Base-by-base conservation (phyloP, 1,140 invertebrate species). In the Papilio polytes region DNA sequence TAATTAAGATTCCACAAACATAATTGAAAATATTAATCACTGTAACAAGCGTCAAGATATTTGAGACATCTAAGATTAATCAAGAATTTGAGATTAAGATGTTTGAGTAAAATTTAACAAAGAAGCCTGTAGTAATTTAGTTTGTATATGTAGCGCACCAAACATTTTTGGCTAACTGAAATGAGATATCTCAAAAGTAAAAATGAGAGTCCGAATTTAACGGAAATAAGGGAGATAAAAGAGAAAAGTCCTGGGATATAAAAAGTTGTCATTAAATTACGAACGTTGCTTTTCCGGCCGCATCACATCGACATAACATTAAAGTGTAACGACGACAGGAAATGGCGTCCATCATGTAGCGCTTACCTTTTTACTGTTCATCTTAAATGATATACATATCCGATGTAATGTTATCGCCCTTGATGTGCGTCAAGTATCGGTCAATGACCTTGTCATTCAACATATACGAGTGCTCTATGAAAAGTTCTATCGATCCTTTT, bases 311-410 rank as follows among this genome's bases (percentile, higher is more conserved):
- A 74, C 72, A n/a, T 76, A 26, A 76, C 20, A 76, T 76, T 48
- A 76, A 44, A 76, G 22, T 70, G 63, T 53, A 22, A 26, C 22
- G 46, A 76, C 74, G 46, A 51, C 74, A 76, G 74, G 74, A 76
- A 76, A 76, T 76, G 44, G 20, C 51, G 74, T 76, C 74, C 74
- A 76, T 76, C 74, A 76, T 76, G 44, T 51, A 76, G 44, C 74
- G 20, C 44, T 76, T 76, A 76, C 44, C 74, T 48, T 76, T 76
- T 51, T 76, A 46, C 70, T 74, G 20, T 22, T 76, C n/a, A 76
- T 76, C 13, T 76, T 76, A 51, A 76, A 76, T 76, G 41, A 76
- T 76, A 48, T 76, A 76, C 74, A 51, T 76, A 76, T 76, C 74
- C 74, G 74, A 48, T 46, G n/a, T 74, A 74, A 76, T 26, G 46